phyloP scores from a whole-genome alignment of 1,140 invertebrate species.

The Drosophila arawakana region DNA sequence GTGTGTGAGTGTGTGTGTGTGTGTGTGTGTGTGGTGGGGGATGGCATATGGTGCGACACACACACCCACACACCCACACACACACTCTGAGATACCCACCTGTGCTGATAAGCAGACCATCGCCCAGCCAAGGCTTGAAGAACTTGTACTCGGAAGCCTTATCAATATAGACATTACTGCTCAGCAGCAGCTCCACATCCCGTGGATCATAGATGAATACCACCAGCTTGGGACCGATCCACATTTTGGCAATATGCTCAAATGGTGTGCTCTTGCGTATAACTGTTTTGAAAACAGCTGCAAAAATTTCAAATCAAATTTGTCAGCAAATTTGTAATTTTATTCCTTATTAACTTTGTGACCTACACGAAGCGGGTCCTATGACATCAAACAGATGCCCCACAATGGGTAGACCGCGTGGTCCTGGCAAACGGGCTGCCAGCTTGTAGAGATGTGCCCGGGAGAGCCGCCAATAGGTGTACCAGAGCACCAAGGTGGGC shows the following conservation, averaged over 20 bases:
- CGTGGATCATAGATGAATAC: conserved; percentile 90
- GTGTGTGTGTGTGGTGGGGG: background rate
- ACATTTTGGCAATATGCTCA: conserved; percentile 87
- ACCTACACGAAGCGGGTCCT: conserved; percentile 86
- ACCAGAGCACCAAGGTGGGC: conserved; percentile 88
- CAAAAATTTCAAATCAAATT: conserved; percentile 16
- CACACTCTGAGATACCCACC: conserved; percentile 84
- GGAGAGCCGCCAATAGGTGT: conserved; percentile 90
- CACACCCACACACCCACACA: conserved; percentile 4
- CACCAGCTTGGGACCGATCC: conserved; percentile 90
- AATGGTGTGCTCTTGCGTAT: conserved; percentile 86
- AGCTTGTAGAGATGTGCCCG: conserved; percentile 89
- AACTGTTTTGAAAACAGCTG: conserved; percentile 89
- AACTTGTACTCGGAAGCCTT: conserved; percentile 90
- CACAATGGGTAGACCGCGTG: conserved; percentile 88
- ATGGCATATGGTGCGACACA: background rate
- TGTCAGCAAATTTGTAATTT: too few species aligned
- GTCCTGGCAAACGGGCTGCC: conserved; percentile 89
- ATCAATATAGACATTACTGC: conserved; percentile 90
- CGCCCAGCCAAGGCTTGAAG: conserved; percentile 91
- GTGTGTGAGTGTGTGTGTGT: background rate
- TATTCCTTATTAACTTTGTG: too few species aligned
- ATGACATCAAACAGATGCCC: conserved; percentile 90
- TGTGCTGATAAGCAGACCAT: conserved; percentile 90
- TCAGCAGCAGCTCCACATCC: conserved; percentile 90